Percentiles rank a stretch among this genome's conserved stretches.
Evolutionary conservation across 2,113 vertebrate genomes (phyloP).

Genomic region (Heloderma charlesbogerti): DNA sequence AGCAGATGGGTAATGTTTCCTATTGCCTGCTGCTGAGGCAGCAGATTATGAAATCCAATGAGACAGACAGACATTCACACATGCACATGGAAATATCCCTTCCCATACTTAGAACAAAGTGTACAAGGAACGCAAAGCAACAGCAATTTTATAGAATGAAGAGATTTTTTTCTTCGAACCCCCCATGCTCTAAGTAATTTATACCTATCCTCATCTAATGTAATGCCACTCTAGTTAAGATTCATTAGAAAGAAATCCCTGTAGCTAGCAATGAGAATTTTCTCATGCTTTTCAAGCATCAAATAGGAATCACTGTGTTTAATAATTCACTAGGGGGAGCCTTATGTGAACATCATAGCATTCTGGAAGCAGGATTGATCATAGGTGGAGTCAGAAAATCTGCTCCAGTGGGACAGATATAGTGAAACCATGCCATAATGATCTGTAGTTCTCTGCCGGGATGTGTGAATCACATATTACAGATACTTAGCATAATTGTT

Average conservation of each 20-base stretch:
- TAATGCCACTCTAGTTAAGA: neutral
- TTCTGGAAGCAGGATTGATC: neutral
- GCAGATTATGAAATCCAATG: no score
- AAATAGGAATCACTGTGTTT: neutral
- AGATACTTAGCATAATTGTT: no score
- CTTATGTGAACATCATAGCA: neutral
- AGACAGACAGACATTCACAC: no score
- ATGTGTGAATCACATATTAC: neutral
- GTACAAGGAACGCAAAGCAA: neutral
- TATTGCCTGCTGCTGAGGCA: no score
- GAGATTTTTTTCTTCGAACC: neutral
- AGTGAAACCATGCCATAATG: neutral
- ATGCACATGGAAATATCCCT: neutral
- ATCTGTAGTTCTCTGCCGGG: neutral
- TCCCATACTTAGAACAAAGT: neutral
- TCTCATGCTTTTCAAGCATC: neutral
- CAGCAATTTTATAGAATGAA: neutral
- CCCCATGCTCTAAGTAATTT: neutral
- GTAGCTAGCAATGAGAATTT: conserved; percentile 4
- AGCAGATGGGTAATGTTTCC: no score
- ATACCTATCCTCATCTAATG: neutral
- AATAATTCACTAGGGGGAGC: conserved; percentile 1
- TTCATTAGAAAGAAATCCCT: neutral
- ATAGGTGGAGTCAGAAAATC: neutral
- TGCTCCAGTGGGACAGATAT: neutral